Evolutionary conservation across 2,888 invertebrate species (phyloP).

Genomic region (Arctia plantaginis): DNA sequence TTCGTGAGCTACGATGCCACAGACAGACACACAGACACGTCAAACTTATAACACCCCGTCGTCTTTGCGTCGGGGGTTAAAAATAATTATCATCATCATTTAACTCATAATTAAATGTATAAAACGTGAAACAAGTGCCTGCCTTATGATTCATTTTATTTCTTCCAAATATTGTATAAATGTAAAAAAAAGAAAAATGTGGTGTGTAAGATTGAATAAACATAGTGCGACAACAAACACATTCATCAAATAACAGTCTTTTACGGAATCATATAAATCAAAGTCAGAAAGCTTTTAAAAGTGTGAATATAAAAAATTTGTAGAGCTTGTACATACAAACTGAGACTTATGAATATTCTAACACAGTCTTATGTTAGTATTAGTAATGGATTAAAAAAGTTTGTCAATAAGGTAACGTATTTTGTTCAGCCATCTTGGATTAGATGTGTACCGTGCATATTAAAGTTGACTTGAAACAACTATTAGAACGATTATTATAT

Average conservation of each 20-base stretch:
- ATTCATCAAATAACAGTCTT: not conserved
- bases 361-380: not conserved
- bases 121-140: not conserved
- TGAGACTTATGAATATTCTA: not conserved
- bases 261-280: not conserved
- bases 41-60: no score
- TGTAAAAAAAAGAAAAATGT: no score
- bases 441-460: not conserved
- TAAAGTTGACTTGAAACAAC: not conserved
- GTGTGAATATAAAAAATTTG: not conserved
- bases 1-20: no score
- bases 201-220: no score
- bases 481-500: not conserved
- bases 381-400: not conserved
- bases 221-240: not conserved
- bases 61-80: no score
- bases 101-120: no score
- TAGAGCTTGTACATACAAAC: not conserved
- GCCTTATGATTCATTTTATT: not conserved
- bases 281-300: slow-evolving; percentile 1
- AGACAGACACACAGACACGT: no score
- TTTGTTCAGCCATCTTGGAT: not conserved
- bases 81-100: no score
- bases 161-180: not conserved
- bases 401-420: not conserved